A percentile compares a stretch with the other conserved stretches of the same genome.
Conservation (phyloP, 1,140 invertebrate species). For the Pseudomyrmex gracilis region DNA sequence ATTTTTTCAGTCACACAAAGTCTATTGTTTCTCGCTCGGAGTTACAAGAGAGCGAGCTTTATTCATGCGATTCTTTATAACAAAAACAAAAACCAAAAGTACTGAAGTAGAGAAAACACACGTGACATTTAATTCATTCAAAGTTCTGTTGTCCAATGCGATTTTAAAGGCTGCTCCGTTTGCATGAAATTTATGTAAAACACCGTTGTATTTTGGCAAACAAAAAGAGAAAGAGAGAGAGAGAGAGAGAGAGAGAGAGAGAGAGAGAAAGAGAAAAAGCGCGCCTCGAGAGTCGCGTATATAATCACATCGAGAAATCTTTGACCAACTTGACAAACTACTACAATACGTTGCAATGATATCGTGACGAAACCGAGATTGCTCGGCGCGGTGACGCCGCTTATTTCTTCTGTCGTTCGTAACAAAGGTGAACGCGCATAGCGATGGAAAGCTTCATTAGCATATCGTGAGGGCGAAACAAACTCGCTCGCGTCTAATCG, state of each 20-base stretch:
- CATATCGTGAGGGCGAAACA: conserved; percentile 55
- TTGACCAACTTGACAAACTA: conserved; percentile 61
- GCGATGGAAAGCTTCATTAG: conserved; percentile 37
- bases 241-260: too few species aligned
- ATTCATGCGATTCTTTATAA: not conserved
- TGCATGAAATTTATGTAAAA: not conserved
- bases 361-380: conserved; percentile 45
- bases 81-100: not conserved
- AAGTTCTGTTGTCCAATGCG: not conserved
- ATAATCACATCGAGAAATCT: conserved; percentile 31
- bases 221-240: not conserved
- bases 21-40: not conserved
- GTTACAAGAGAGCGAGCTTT: not conserved
- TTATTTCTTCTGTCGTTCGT: not conserved
- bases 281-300: not conserved
- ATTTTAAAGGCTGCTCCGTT: not conserved
- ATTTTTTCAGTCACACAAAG: not conserved
- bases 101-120: not conserved
- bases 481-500: conserved; percentile 62
- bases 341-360: conserved; percentile 54
- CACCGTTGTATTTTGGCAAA: conserved; percentile 3
- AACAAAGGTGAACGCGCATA: conserved; percentile 41
- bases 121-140: not conserved
- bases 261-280: not conserved
- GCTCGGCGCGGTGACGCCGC: conserved; percentile 14